A percentile compares a stretch with the other conserved stretches of the same genome.
These are phyloP conservation scores for Steinernema hermaphroditum DNA, from an alignment of 2,888 invertebrate species.

Conservation along the genomic window DNA sequence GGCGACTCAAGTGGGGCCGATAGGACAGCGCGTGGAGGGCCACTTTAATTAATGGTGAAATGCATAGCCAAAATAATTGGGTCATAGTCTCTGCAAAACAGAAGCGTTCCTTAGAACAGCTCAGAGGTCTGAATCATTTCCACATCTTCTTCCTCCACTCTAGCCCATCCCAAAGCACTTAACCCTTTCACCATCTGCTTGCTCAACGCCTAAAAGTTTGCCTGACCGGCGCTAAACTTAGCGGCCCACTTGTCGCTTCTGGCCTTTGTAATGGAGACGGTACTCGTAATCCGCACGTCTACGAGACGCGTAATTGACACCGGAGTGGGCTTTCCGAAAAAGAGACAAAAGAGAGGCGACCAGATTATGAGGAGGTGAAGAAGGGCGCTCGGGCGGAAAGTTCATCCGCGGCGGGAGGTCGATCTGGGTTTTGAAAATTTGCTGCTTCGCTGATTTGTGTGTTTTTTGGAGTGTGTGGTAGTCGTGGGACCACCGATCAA, in stretches of 20 bases:
- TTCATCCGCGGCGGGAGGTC: neutral
- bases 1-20: constrained; percentile 10
- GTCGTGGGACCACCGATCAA: no score
- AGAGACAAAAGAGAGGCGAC: no score
- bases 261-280: constrained; percentile 12
- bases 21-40: neutral
- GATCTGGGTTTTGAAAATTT: neutral
- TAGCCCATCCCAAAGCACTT: no score
- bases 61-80: neutral
- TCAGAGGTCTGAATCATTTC: no score
- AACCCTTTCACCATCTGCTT: no score
- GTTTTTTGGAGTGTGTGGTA: neutral
- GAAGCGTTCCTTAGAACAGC: no score
- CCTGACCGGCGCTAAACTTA: constrained; percentile 17
- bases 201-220: neutral
- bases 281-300: neutral
- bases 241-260: neutral
- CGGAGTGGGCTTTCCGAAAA: neutral
- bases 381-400: constrained; percentile 9
- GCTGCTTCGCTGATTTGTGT: neutral
- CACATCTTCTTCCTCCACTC: no score
- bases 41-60: constrained; percentile 15
- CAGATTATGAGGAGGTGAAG: no score
- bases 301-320: neutral
- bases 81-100: no score